Evolutionary conservation across 2,888 invertebrate species (phyloP).

Genomic region (Ophion costatus): DNA sequence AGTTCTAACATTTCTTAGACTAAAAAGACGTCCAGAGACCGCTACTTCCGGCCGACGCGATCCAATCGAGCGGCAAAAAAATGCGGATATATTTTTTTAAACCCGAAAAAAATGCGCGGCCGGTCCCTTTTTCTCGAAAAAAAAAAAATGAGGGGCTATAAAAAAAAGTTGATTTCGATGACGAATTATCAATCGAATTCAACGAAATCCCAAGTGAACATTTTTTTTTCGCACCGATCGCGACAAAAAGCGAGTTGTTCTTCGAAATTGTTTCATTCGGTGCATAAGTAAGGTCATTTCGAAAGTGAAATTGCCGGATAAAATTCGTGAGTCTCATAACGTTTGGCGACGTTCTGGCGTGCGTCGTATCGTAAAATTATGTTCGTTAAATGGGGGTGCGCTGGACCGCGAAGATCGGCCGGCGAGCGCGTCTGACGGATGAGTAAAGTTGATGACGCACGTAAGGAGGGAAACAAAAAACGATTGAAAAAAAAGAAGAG

Average conservation of each 20-base stretch:
- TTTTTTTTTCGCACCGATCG: not conserved
- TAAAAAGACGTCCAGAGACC: slow-evolving; percentile 19
- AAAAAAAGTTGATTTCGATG: not conserved
- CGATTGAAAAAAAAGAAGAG: slow-evolving; percentile 22
- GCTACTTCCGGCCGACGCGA: slow-evolving; percentile 44
- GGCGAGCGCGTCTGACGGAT: not conserved
- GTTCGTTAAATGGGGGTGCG: too few relatives aligned
- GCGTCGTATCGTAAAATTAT: too few relatives aligned
- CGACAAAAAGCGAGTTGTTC: not conserved
- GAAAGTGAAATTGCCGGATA: too few relatives aligned
- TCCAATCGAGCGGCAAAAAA: not conserved
- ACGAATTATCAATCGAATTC: too few relatives aligned
- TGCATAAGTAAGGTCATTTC: not conserved
- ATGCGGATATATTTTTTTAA: not conserved
- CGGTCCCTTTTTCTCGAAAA: too few relatives aligned
- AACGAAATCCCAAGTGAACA: not conserved
- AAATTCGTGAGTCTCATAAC: too few relatives aligned
- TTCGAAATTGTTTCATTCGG: not conserved
- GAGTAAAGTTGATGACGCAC: not conserved
- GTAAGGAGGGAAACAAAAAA: not conserved
- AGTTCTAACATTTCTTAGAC: slow-evolving; percentile 37
- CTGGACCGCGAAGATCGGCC: slow-evolving; percentile 4
- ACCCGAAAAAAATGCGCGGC: not conserved
- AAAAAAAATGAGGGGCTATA: too few relatives aligned
- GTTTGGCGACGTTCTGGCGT: too few relatives aligned